Conservation (phyloP, 2,888 invertebrate species). For the Ditylenchus weischeri region DNA sequence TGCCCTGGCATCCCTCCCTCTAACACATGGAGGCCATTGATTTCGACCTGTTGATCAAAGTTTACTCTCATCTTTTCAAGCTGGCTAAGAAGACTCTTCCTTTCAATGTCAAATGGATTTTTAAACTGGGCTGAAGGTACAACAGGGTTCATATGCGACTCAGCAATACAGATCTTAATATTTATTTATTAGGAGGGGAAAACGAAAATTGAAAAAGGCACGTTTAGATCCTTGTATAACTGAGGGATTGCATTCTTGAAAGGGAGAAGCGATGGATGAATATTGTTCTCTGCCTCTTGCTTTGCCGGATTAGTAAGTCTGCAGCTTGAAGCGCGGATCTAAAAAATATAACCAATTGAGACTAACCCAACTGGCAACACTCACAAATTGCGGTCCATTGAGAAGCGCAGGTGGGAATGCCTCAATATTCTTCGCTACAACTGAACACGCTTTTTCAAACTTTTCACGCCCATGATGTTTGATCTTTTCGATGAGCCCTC, state of each 20-base stretch:
- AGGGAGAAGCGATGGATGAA: neutral
- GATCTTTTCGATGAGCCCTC: slow-evolving; percentile 88
- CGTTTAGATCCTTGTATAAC: slow-evolving; percentile 12
- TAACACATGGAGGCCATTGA: slow-evolving; percentile 37
- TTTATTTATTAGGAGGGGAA: neutral
- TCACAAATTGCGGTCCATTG: slow-evolving; percentile 17
- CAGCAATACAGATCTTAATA: slow-evolving; percentile 11
- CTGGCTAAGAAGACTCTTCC: slow-evolving; percentile 83
- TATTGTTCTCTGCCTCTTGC: slow-evolving; percentile 1
- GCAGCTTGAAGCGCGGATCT: slow-evolving; percentile 10
- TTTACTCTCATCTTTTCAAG: slow-evolving; percentile 89
- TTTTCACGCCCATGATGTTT: slow-evolving; percentile 77
- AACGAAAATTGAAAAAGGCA: neutral
- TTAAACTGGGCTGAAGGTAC: slow-evolving; percentile 67
- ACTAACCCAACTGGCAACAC: neutral
- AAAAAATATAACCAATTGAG: neutral
- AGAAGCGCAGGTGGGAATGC: slow-evolving; percentile 10
- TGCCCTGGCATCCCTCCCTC: slow-evolving; percentile 67
- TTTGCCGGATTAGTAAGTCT: slow-evolving; percentile 8
- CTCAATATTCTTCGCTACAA: slow-evolving; percentile 24
- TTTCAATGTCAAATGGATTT: slow-evolving; percentile 91
- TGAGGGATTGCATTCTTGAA: slow-evolving; percentile 2
- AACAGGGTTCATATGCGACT: neutral
- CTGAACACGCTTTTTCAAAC: slow-evolving; percentile 52
- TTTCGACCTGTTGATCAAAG: slow-evolving; percentile 63